Evolutionary conservation across 1,140 invertebrate species (phyloP), one percentile per base, ranked within the genome.

Genomic region (Hylaeus anthracinus): DNA sequence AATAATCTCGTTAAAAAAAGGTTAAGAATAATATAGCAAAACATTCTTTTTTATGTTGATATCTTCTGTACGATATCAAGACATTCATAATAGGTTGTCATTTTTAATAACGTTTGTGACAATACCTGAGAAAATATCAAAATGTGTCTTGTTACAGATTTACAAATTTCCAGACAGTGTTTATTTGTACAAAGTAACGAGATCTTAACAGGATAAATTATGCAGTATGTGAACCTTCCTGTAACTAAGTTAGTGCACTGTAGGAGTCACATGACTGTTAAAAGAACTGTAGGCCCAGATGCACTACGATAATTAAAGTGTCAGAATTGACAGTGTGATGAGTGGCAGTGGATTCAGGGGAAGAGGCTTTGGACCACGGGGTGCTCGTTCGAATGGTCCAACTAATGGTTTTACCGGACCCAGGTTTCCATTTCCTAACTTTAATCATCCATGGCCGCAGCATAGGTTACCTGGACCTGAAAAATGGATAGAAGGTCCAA

Each of bases 301-400:
- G 55, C 39, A 43, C 53, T 69, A 67, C 64, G 56, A 73, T 66
- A 79, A 64, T 72, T 73, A 64, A 63, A 58, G 60, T 55, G 15
- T 48, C 15, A 26, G 9, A 63, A 64, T 55, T 73, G 56, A 69
- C 75, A 79, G 75, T 88, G 90, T 87, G 64, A 92, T 91, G 91
- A 91, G 85, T 76, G 83, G 79, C 72, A 83, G 75, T 69, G 88
- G 88, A 71, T 92, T 86, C 39, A 82, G 87, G 70, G 88, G 88
- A 73, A 86, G 88, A 78, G 81, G 87, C 72, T 90, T 86, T 65
- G 86, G 83, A 78, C 71, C 84, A 83, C 81, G 85, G 55, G 88
- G 87, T 41, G n/a, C 79, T 58, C 87, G 82, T 71, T 79, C 76
- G 26, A 81, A 81, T 37, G 86, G 83, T 43, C 80, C 83, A 63